A percentile compares a stretch with the other conserved stretches of the same genome.
Conservation (phyloP, 35 echinoderm and acorn worm species). For the Eucidaris tribuloides region DNA sequence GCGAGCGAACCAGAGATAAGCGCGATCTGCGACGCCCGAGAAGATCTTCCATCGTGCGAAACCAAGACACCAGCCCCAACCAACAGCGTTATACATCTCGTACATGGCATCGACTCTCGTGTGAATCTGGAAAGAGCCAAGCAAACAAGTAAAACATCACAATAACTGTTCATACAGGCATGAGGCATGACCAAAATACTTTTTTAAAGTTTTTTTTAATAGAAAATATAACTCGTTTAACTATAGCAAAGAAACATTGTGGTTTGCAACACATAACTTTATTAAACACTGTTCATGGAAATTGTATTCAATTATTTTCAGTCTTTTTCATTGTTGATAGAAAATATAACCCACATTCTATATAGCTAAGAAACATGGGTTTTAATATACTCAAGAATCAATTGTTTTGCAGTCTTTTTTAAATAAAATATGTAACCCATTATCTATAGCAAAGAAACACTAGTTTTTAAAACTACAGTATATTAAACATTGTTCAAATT, state of each 20-base stretch:
- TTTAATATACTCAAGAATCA: too few relatives aligned
- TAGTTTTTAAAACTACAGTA: too few relatives aligned
- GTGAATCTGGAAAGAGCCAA: slow-evolving; percentile 25
- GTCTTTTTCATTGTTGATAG: too few relatives aligned
- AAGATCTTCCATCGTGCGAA: slow-evolving; percentile 41
- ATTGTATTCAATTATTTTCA: neutral
- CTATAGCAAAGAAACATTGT: neutral
- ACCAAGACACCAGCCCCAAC: slow-evolving; percentile 29
- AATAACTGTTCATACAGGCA: neutral
- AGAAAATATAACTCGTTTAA: neutral
- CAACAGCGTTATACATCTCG: slow-evolving; percentile 50
- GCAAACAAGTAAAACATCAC: neutral
- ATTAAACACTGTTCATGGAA: neutral
- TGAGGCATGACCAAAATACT: neutral
- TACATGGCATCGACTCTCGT: slow-evolving; percentile 41
- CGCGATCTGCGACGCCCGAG: slow-evolving; percentile 20
- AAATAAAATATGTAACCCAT: too few relatives aligned
- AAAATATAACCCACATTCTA: too few relatives aligned
- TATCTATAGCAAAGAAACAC: too few relatives aligned
- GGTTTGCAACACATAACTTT: neutral
- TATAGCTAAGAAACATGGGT: too few relatives aligned
- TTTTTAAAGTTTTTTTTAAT: neutral
- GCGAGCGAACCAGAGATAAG: slow-evolving; percentile 53
- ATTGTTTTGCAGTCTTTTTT: too few relatives aligned
- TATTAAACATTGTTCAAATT: too few relatives aligned